These are phyloP conservation scores for Chiroxiphia lanceolata DNA, from an alignment of 2,797 vertebrate genomes.

Conservation along the genomic window DNA sequence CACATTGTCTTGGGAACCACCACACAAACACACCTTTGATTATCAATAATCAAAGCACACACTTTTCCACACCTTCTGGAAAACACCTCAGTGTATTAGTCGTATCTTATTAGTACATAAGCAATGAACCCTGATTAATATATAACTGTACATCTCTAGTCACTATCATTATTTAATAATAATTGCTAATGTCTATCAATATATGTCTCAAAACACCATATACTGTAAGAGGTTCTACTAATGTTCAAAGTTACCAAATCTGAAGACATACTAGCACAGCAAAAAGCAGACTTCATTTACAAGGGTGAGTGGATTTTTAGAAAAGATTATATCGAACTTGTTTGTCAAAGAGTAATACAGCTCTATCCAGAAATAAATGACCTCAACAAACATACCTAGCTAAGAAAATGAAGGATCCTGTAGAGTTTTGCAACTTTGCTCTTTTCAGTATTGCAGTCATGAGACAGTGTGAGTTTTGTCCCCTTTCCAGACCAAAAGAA, in stretches of 20 bases:
- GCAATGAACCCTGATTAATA: neutral
- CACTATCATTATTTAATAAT: neutral
- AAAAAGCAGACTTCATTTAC: neutral
- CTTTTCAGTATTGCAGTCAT: constrained; percentile 50
- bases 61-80: neutral
- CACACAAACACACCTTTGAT: neutral
- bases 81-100: neutral
- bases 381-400: neutral
- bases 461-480: neutral
- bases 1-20: neutral
- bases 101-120: neutral
- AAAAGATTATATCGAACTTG: neutral
- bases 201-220: neutral
- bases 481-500: neutral
- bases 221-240: neutral
- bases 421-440: constrained; percentile 15
- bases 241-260: neutral
- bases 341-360: neutral
- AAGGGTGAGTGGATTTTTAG: neutral
- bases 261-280: neutral
- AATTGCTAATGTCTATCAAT: neutral
- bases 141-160: accelerated
- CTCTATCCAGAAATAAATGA: neutral
- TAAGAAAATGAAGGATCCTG: constrained; percentile 20
- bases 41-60: neutral